A percentile compares a stretch with the other conserved stretches of the same genome.
Conservation (phyloP, 2,113 vertebrate genomes). For the Apodemus sylvaticus region DNA sequence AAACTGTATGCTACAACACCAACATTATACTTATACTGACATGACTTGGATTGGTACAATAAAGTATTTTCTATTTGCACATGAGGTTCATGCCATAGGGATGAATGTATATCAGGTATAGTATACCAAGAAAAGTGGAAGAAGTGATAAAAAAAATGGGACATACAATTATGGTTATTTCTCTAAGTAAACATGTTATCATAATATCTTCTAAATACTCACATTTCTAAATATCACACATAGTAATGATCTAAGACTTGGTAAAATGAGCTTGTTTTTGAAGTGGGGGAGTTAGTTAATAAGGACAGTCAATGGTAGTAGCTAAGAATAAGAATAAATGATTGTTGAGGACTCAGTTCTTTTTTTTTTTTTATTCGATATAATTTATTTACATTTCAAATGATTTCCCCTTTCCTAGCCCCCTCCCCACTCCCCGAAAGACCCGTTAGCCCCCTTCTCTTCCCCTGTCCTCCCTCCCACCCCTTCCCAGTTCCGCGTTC, state of each 20-base stretch:
- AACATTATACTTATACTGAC: not conserved
- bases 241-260: not conserved
- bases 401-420: no score
- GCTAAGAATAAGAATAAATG: not conserved
- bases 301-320: not conserved
- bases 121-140: not conserved
- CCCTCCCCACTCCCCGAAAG: no score
- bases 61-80: not conserved
- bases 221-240: not conserved
- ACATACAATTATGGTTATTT: not conserved
- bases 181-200: not conserved
- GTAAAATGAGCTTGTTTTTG: not conserved
- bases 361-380: no score
- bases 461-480: no score
- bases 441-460: no score
- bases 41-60: not conserved
- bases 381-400: no score
- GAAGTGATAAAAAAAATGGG: not conserved
- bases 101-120: not conserved
- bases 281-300: not conserved
- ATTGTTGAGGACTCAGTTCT: no score
- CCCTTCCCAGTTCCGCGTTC: no score
- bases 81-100: not conserved
- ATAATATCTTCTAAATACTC: not conserved
- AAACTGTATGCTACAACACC: not conserved